Percentiles rank a stretch among this genome's conserved stretches.
phyloP scores from a whole-genome alignment of 2,888 invertebrate species.

The Folsomia manolachei region DNA sequence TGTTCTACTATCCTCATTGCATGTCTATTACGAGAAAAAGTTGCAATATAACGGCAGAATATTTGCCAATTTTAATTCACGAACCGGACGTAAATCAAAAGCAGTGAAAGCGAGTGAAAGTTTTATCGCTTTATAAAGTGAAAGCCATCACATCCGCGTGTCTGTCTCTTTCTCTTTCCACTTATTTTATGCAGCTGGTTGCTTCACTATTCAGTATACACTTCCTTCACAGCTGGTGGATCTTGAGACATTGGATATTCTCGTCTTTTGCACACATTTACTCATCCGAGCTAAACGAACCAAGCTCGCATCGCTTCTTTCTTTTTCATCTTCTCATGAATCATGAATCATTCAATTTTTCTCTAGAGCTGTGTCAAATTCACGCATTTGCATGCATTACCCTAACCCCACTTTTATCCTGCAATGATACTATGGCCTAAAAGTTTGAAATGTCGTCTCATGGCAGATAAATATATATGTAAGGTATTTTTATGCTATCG shows the following conservation, averaged over 20 bases:
- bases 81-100: background rate
- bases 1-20: too few species aligned
- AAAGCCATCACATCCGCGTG: slow-evolving; percentile 1
- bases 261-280: background rate
- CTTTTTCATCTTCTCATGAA: background rate
- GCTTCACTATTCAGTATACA: too few species aligned
- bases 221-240: background rate
- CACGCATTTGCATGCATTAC: slow-evolving; percentile 17
- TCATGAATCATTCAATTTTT: slow-evolving; percentile 19
- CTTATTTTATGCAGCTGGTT: background rate
- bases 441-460: too few species aligned
- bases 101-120: slow-evolving; percentile 4
- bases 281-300: background rate
- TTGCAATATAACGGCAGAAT: too few species aligned
- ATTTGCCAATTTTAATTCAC: background rate
- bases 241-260: background rate
- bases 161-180: background rate
- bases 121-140: slow-evolving; percentile 9
- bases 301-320: background rate
- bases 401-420: slow-evolving; percentile 2
- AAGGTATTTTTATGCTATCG: too few species aligned
- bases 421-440: too few species aligned
- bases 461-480: too few species aligned
- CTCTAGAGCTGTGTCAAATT: slow-evolving; percentile 14
- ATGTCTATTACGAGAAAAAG: too few species aligned